Percentiles rank a stretch among this genome's conserved stretches.
Conservation (phyloP, 64 coral and sea anemone species). For the Cladopsammia gracilis region DNA sequence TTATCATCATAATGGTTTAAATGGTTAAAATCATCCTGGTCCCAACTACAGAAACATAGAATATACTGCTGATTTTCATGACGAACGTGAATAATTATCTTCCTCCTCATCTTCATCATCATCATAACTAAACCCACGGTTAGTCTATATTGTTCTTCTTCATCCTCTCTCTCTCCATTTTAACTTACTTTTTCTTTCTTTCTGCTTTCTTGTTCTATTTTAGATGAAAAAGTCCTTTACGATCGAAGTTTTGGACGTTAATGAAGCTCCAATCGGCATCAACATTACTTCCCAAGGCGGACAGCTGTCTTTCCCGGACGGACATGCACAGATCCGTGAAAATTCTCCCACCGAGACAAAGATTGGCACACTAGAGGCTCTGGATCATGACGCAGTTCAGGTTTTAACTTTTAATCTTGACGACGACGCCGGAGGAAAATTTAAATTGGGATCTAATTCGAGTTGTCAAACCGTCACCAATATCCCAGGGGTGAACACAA, state of each 20-base stretch:
- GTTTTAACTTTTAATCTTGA: constrained; percentile 60
- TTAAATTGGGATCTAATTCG: neutral
- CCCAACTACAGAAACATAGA: too few relatives aligned
- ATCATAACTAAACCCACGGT: too few relatives aligned
- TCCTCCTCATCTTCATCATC: too few relatives aligned
- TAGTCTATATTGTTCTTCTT: neutral
- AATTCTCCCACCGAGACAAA: constrained; percentile 59
- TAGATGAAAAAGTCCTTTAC: constrained; percentile 77
- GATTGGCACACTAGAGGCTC: constrained; percentile 68
- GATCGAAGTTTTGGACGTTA: constrained; percentile 81
- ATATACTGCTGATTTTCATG: too few relatives aligned
- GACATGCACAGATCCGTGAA: constrained; percentile 63
- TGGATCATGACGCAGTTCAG: constrained; percentile 70
- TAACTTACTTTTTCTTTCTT: neutral
- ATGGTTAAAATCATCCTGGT: too few relatives aligned
- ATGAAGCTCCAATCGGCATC: constrained; percentile 81
- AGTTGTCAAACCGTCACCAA: constrained; percentile 46
- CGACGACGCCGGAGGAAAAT: constrained; percentile 70
- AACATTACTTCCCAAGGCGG: constrained; percentile 66
- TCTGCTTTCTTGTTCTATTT: neutral
- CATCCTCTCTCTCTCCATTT: neutral
- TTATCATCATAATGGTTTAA: too few relatives aligned
- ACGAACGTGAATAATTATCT: too few relatives aligned
- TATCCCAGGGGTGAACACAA: constrained; percentile 62
- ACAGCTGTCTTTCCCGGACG: constrained; percentile 47